phyloP scores from a whole-genome alignment of 2,797 vertebrate species.

The Falco novaeseelandiae region DNA sequence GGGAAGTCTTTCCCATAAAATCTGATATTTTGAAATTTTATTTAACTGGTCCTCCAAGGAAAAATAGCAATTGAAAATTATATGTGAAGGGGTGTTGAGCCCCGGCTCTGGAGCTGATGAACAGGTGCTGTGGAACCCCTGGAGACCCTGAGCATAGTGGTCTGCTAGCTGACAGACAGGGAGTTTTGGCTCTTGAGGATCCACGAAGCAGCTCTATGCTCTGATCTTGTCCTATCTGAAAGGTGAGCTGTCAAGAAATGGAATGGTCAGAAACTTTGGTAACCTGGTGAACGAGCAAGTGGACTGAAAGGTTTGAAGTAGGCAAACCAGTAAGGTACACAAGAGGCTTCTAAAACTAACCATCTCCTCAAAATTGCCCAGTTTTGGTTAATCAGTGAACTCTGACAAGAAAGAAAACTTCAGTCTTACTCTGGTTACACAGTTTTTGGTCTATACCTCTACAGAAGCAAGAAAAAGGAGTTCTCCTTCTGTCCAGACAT shows the following conservation, averaged over 20 bases:
- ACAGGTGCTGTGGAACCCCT: background rate
- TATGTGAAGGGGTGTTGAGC: background rate
- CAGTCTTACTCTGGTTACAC: background rate
- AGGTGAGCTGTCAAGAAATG: background rate
- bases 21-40: background rate
- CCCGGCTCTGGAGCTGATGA: background rate
- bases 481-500: background rate
- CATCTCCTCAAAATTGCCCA: background rate
- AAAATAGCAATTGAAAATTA: background rate
- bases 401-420: background rate
- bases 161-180: background rate
- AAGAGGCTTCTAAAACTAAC: background rate
- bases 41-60: background rate
- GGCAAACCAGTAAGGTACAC: background rate
- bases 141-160: rapidly evolving
- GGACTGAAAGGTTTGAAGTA: background rate
- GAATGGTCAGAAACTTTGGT: background rate
- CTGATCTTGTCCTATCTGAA: background rate
- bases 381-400: background rate
- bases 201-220: background rate
- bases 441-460: background rate
- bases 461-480: background rate
- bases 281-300: background rate
- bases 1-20: background rate
- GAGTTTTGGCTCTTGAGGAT: background rate